These are phyloP conservation scores for Poeciliopsis presidionis DNA, from an alignment of 2,797 vertebrate genomes.

Conservation along the genomic window DNA sequence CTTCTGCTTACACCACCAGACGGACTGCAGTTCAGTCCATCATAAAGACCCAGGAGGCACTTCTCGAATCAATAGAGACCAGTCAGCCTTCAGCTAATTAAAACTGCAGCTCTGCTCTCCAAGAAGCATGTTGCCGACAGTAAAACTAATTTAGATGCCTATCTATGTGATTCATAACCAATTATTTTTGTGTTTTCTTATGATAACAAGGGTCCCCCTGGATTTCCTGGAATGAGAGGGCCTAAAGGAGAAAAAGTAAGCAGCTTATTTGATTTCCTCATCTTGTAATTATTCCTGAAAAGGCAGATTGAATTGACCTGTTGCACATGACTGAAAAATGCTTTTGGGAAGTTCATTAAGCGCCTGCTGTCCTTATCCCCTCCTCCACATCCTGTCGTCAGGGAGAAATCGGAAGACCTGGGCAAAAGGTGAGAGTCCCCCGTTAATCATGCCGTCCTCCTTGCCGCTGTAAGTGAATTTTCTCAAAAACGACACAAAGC, in stretches of 20 bases:
- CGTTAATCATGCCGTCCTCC: slow-evolving; percentile 69
- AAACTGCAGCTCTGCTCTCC: slow-evolving; percentile 57
- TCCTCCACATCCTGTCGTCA: slow-evolving; percentile 78
- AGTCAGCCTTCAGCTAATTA: slow-evolving; percentile 74
- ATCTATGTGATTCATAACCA: slow-evolving; percentile 39
- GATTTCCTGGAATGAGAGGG: slow-evolving; percentile 90
- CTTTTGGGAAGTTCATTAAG: slow-evolving; percentile 57
- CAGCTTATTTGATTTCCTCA: slow-evolving; percentile 35
- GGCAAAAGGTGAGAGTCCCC: slow-evolving; percentile 91
- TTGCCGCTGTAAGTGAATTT: slow-evolving; percentile 75
- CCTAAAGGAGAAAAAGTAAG: slow-evolving; percentile 96
- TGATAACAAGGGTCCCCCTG: slow-evolving; percentile 87
- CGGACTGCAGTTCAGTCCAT: slow-evolving; percentile 43
- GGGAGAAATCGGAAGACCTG: slow-evolving; percentile 98
- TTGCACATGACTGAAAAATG: slow-evolving; percentile 49
- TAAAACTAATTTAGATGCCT: slow-evolving; percentile 47
- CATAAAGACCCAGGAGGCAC: slow-evolving; percentile 47
- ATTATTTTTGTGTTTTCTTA: slow-evolving; percentile 26
- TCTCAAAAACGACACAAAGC: slow-evolving; percentile 62
- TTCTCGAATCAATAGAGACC: slow-evolving; percentile 71
- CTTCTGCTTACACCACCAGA: slow-evolving; percentile 31
- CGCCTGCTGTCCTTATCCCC: slow-evolving; percentile 59
- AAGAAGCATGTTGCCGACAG: slow-evolving; percentile 48
- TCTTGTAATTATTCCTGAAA: slow-evolving; percentile 36
- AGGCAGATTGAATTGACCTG: slow-evolving; percentile 44